Conservation (phyloP, 2,113 vertebrate genomes). For the Catagonus wagneri region DNA sequence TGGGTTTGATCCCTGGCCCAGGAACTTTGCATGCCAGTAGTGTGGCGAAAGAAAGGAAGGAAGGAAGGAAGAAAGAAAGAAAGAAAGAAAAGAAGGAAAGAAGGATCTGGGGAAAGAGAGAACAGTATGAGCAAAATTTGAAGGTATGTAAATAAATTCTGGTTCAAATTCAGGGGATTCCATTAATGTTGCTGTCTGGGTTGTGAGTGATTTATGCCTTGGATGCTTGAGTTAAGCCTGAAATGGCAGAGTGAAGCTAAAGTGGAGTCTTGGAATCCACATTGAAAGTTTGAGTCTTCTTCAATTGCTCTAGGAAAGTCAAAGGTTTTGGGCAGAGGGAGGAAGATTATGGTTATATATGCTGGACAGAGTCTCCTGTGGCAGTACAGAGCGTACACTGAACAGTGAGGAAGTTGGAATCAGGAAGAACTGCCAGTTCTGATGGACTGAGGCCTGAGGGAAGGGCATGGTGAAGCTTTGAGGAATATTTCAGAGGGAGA, state of each 20-base stretch:
- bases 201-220: background rate
- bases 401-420: background rate
- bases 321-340: background rate
- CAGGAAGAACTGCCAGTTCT: background rate
- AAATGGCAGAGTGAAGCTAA: background rate
- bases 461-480: background rate
- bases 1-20: too few species aligned
- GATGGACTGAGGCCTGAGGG: background rate
- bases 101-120: background rate
- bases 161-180: background rate
- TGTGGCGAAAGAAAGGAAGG: too few species aligned
- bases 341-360: background rate
- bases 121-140: background rate
- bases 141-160: background rate
- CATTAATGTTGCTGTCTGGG: background rate
- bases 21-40: too few species aligned
- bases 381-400: too few species aligned
- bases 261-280: background rate
- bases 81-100: background rate
- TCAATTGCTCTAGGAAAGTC: background rate
- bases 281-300: background rate
- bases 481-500: background rate
- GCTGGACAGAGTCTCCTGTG: background rate
- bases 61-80: too few species aligned
- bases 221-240: background rate